A percentile compares a stretch with the other conserved stretches of the same genome.
Evolutionary conservation across 2,113 vertebrate genomes (phyloP).

Genomic region (Mobula hypostoma): DNA sequence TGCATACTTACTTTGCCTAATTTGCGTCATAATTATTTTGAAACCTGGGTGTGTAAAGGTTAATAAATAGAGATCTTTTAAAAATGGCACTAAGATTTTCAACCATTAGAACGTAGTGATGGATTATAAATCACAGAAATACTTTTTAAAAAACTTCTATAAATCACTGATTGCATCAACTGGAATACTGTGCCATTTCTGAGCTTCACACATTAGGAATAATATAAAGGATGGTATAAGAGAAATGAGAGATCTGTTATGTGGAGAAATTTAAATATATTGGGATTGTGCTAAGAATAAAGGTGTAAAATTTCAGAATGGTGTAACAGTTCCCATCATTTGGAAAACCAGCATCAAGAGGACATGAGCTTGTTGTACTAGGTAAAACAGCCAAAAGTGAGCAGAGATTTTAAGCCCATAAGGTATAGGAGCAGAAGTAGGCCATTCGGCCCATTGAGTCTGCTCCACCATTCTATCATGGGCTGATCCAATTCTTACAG

Average conservation of each 20-base stretch:
- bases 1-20: background rate
- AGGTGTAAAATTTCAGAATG: background rate
- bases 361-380: background rate
- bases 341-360: background rate
- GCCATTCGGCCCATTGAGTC: too few relatives aligned
- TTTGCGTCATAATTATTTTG: background rate
- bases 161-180: background rate
- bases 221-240: background rate
- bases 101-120: background rate
- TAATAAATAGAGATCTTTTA: background rate
- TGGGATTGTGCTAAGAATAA: background rate
- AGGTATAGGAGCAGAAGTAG: too few relatives aligned
- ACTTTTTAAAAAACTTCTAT: background rate
- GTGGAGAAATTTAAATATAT: background rate
- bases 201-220: background rate
- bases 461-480: too few relatives aligned
- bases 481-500: too few relatives aligned
- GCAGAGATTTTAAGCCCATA: background rate
- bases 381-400: background rate
- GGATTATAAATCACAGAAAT: background rate
- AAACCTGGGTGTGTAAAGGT: background rate
- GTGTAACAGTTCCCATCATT: background rate
- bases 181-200: background rate
- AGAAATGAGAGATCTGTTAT: background rate
- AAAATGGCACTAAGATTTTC: background rate